These are phyloP conservation scores for Pitangus sulphuratus DNA, from an alignment of 2,797 vertebrate genomes.

Conservation along the genomic window DNA sequence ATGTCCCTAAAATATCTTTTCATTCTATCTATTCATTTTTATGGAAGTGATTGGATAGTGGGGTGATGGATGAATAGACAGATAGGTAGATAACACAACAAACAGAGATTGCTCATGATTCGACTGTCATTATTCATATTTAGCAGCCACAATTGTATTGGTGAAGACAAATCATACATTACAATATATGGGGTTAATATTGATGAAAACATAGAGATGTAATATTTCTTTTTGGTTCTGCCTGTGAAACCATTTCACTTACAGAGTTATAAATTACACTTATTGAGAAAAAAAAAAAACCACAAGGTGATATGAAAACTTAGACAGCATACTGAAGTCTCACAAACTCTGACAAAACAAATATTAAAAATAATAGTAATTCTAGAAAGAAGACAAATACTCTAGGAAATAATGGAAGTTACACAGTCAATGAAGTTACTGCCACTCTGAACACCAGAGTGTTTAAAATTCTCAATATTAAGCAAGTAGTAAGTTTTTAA, in stretches of 20 bases:
- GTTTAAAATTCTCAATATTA: not conserved
- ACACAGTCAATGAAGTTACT: not conserved
- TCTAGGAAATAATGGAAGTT: not conserved
- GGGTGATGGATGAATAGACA: conserved; percentile 14
- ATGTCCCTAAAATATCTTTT: not conserved
- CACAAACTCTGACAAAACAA: not conserved
- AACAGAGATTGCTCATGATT: not conserved
- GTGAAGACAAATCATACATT: conserved; percentile 16
- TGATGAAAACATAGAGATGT: conserved; percentile 12
- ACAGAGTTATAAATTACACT: conserved; percentile 2
- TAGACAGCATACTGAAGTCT: not conserved
- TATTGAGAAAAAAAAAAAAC: not conserved
- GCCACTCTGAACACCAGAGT: not conserved
- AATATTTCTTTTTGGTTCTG: conserved; percentile 35
- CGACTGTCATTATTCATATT: conserved; percentile 28
- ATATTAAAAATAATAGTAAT: not conserved
- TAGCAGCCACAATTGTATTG: conserved; percentile 15
- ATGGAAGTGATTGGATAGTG: not conserved
- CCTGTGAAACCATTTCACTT: not conserved
- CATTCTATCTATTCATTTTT: conserved; percentile 24
- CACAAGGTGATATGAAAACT: not conserved
- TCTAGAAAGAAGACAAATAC: not conserved
- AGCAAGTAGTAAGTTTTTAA: not conserved
- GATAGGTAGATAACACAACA: conserved; percentile 20
- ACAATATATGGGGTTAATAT: conserved; percentile 39